Evolutionary conservation across 2,888 invertebrate genomes (phyloP), one percentile per base, ranked within the genome.

Genomic region (Lasiommata megera): DNA sequence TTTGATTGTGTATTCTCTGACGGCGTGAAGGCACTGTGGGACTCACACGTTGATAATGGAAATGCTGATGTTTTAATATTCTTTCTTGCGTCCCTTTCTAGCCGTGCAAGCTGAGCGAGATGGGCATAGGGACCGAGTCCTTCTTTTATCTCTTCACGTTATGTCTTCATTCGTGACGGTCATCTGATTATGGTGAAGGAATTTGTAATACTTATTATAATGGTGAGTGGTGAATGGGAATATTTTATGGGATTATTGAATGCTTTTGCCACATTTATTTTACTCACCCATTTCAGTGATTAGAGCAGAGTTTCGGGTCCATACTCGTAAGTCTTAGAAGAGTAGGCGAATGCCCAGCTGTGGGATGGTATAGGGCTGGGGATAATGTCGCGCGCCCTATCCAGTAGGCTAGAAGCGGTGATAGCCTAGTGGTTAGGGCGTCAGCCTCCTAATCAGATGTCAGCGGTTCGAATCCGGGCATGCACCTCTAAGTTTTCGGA

Each of bases 41-140:
- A 85, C 86, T 73, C 85, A 85, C 87, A 86, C 85, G 86, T 76
- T 70, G 87, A 79, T 83, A 85, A 84, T 84, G 74, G 79, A 79
- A 70, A 72, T 67, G 69, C 68, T 69, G 71, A 82, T 79, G 81
- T 81, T 82, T 82, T 63, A 68, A 67, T 68, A 67, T 67, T 82
- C 60, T 73, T 72, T 54, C 58, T 66, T 61, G 43, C 56, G 56
- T 80, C 79, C 67, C 69, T 72, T 50, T 84, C 70, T 59, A 47
- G 58, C 61, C 0, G 2, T 11, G 11, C 65, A 55, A 64, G 44
- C 28, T 8, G 40, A 62, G 31, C 11, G 52, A 14, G 43, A 60
- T 12, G 34, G 50, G 28, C 41, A 29, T 59, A 60, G 55, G 50
- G 54, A 56, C 54, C 46, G 56, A 65, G 56, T 57, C 50, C 59